A percentile compares a stretch with the other conserved stretches of the same genome.
phyloP scores from a whole-genome alignment of 2,113 vertebrate genomes.

The Ptilonorhynchus violaceus region DNA sequence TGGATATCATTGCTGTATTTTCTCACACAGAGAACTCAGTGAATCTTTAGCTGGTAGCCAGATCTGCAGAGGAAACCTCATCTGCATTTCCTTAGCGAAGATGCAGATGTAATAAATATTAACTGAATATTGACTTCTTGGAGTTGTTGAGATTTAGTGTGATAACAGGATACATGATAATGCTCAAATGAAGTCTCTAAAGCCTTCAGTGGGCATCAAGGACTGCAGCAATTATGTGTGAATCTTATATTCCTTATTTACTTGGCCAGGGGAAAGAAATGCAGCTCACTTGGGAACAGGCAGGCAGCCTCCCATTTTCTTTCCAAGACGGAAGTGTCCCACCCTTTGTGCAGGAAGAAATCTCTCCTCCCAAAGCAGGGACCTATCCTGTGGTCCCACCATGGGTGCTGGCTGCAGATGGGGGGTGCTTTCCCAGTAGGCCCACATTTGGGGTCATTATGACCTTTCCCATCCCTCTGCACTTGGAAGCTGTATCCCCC shows the following conservation, averaged over 20 bases:
- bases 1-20: neutral
- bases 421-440: neutral
- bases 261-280: neutral
- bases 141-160: neutral
- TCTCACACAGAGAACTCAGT: neutral
- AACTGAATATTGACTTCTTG: constrained; percentile 29
- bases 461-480: neutral
- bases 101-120: constrained; percentile 43
- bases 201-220: neutral
- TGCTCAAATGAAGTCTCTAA: neutral
- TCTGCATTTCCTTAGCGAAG: neutral
- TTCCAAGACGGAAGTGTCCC: neutral
- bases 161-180: neutral
- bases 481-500: neutral
- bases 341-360: neutral
- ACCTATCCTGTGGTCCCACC: fast-evolving
- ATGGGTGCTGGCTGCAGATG: neutral
- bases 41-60: neutral
- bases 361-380: neutral
- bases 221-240: neutral
- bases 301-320: neutral
- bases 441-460: neutral
- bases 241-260: neutral
- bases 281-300: neutral
- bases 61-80: neutral